These are phyloP conservation scores for Anguilla japonica DNA, from an alignment of 2,113 vertebrate species.

Conservation along the genomic window DNA sequence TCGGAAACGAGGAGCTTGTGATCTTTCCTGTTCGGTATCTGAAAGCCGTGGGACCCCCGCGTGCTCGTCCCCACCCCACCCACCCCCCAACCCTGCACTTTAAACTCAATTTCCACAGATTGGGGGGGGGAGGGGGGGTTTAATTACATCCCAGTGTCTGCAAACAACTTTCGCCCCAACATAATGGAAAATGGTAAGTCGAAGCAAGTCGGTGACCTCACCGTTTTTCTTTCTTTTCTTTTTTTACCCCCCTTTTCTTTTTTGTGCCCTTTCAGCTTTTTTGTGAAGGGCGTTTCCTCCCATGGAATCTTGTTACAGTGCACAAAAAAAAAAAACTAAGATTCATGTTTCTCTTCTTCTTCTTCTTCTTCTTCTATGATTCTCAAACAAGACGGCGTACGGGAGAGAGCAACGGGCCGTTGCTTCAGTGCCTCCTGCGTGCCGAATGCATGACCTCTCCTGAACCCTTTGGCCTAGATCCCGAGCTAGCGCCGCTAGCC, in stretches of 20 bases:
- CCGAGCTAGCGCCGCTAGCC: background rate
- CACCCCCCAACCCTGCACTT: background rate
- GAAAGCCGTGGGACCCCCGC: background rate
- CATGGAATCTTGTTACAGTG: background rate
- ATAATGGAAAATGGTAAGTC: slow-evolving; percentile 6
- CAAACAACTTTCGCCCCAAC: slow-evolving; percentile 12
- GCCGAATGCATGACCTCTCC: background rate
- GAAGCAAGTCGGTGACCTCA: slow-evolving; percentile 4
- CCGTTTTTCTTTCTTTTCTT: background rate
- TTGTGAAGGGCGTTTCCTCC: background rate
- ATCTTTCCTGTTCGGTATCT: background rate
- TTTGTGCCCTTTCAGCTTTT: background rate
- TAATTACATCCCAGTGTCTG: background rate
- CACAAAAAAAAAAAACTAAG: background rate
- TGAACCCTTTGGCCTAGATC: background rate
- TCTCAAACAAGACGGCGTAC: background rate
- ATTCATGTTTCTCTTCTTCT: background rate
- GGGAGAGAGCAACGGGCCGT: background rate
- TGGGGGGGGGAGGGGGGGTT: too few relatives aligned
- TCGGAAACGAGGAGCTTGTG: background rate
- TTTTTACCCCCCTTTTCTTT: background rate
- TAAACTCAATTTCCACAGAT: background rate
- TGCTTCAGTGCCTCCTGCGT: background rate
- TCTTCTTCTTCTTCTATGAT: background rate
- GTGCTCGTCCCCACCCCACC: too few relatives aligned